Percentiles rank a stretch among this genome's conserved stretches.
phyloP scores from a whole-genome alignment of 2,797 vertebrate species.

The Trachops cirrhosus region DNA sequence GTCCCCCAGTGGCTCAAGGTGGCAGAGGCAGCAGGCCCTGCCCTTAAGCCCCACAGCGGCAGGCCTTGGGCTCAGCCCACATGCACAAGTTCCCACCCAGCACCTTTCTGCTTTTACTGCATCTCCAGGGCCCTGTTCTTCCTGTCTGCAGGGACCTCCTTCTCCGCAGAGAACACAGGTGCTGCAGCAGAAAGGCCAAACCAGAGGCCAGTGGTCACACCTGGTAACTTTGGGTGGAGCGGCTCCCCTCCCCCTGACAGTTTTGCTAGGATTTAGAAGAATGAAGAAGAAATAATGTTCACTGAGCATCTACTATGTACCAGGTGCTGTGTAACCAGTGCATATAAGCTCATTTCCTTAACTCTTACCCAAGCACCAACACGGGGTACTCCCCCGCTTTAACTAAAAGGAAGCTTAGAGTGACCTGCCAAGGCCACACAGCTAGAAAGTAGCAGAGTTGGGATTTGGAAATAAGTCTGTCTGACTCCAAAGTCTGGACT shows the following conservation, averaged over 20 bases:
- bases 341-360: neutral
- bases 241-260: neutral
- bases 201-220: neutral
- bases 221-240: neutral
- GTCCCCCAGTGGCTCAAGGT: neutral
- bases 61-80: neutral
- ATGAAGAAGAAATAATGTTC: neutral
- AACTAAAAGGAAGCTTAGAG: neutral
- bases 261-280: neutral
- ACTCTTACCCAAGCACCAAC: neutral
- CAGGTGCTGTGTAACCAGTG: neutral
- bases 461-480: neutral
- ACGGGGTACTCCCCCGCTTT: fast-evolving
- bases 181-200: neutral
- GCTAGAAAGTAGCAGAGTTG: neutral
- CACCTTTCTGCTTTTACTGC: neutral
- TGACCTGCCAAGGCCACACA: neutral
- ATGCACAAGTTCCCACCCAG: neutral
- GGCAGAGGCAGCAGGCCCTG: neutral
- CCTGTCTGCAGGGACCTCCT: neutral
- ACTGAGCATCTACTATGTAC: neutral
- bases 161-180: neutral
- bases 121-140: neutral
- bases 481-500: neutral
- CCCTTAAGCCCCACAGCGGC: neutral